phyloP scores from a whole-genome alignment of 2,113 vertebrate genomes.

The Bombycilla garrulus region DNA sequence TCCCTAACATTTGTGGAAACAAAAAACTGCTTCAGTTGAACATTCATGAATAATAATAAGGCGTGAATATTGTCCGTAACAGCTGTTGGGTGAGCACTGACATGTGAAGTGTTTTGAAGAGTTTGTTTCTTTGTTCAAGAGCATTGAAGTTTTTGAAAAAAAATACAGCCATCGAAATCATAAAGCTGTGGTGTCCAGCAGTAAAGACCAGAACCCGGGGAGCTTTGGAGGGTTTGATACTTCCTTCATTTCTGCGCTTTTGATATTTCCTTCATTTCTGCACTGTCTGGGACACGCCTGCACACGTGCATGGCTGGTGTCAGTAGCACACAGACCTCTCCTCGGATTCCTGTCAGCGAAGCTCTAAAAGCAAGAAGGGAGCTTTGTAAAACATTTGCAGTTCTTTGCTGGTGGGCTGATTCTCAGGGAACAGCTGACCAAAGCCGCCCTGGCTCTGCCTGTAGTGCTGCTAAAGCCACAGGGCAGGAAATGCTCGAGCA shows the following conservation, averaged over 20 bases:
- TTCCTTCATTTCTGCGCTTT: no score
- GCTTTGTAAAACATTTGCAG: background rate
- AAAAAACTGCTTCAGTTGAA: background rate
- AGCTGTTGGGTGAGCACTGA: background rate
- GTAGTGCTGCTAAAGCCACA: background rate
- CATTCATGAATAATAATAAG: slow-evolving; percentile 15
- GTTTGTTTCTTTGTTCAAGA: background rate
- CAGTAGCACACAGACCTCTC: background rate
- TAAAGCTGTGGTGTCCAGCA: background rate
- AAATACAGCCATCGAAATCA: background rate
- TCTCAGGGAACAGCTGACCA: background rate
- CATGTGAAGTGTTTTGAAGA: background rate
- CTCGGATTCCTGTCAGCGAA: background rate
- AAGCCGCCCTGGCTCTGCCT: rapidly evolving
- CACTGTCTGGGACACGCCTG: rapidly evolving
- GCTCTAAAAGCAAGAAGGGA: background rate
- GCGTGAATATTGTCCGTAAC: background rate
- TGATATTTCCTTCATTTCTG: background rate
- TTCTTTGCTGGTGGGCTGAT: background rate
- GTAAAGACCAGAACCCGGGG: background rate
- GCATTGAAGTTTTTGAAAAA: background rate
- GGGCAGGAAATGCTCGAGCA: background rate
- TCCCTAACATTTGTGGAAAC: slow-evolving; percentile 14
- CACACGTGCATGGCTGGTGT: rapidly evolving
- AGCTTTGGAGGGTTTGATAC: background rate